Evolutionary conservation across 2,113 vertebrate species (phyloP), one percentile per base, ranked within the genome.

Genomic region (Lichenostomus cassidix): DNA sequence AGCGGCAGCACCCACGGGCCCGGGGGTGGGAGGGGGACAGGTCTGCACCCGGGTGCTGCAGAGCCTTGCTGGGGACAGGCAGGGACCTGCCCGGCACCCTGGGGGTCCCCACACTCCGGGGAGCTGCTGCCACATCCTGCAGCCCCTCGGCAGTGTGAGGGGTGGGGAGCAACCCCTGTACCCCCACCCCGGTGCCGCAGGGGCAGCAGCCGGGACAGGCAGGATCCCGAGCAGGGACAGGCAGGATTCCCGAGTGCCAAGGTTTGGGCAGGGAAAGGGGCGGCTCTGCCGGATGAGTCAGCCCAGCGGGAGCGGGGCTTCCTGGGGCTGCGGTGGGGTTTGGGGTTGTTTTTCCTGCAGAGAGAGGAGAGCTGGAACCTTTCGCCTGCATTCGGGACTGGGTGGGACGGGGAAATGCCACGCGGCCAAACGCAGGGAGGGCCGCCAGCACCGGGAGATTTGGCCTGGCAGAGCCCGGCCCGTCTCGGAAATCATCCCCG

Each of bases 321-420:
- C 92, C 73, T 31, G 90, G 73, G 87, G 77, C 83, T 81, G 79
- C 11, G 3, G 42, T 25, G 50, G 93, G 78, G 67, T 69, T 94
- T 60, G 77, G 90, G 81, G 21, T 44, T 70, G 25, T 46, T 56
- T 83, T 81, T 68, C 80, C 84, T 31, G 71, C 63, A 35, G 39
- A 28, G 70, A 81, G 33, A 42, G 1, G 17, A 85, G 79, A 91
- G 74, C 74, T 76, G 8, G 5, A 64, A 84, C 64, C 87, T 91
- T 93, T 90, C 44, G 78, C 92, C 90, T 31, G 81, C 90, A 52
- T 47, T 75, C 9, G 8, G 77, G 92, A 87, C 68, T 65, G 95
- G 93, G 93, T 73, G 90, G 84, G 90, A 82, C 35, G 12, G 56
- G 90, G 96, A 87, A 96, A 93, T 12, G 27, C 82, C 81, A 10